Base-by-base conservation (phyloP, 2,113 vertebrate species). In the Pogonocichla stellata region DNA sequence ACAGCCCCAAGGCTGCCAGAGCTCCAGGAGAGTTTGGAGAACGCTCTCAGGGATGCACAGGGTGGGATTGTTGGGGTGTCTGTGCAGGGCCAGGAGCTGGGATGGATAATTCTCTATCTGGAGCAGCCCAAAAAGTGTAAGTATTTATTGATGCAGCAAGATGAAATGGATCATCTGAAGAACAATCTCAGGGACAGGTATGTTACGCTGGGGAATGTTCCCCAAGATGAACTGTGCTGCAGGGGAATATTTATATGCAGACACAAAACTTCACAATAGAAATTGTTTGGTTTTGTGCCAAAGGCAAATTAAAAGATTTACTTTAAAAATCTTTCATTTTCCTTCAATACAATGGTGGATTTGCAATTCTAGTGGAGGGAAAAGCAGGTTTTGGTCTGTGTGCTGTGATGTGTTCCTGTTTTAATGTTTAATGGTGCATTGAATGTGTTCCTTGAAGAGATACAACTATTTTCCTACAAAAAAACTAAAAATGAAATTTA, bases 41-140 rank as follows among this genome's bases (percentile, higher is more conserved):
- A 5, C 0, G 0, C 25, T 36, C 16, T 13, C 36, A 58, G 36
- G 29, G 31, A 54, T 54, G 29, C 34, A 26, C 20, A 77, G 26
- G 9, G 8, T 43, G 72, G 36, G 26, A 51, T 43, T 67, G 36
- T 2, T 71, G 31, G 12, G 56, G 31, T 3, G 12, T 36, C 38
- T 53, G 33, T 15, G 19, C 45, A 38, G 38, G 38, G 18, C 45
- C 53, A 43, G 45, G 33, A 69, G 23, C 18, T 69, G 45, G 23
- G 14, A 9, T 77, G 36, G 33, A 51, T 45, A 22, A 51, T 60
- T 9, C 36, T 58, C 38, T 75, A 0, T 19, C 15, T 60, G 61
- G 26, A 87, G 15, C 14, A 87, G 38, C 15, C 36, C 43, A 75
- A 69, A 40, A 86, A 19, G 3, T 12, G 5, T 19, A 53, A n/a